Evolutionary conservation across 2,888 invertebrate species (phyloP).

Genomic region (Lycophotia porphyrea): DNA sequence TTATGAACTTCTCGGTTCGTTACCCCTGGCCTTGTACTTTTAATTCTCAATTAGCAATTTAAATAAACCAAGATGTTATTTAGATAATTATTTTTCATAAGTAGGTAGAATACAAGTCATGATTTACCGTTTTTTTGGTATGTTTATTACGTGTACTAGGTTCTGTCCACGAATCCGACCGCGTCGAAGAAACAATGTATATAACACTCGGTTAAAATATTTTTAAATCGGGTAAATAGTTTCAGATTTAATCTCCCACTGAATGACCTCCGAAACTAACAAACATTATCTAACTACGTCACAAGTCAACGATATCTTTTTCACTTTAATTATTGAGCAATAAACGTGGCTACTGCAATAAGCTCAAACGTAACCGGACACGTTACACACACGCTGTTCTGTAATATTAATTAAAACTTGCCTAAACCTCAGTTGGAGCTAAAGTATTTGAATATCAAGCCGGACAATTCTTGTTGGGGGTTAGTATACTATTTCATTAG

Average conservation of each 20-base stretch:
- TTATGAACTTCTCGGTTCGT: neutral
- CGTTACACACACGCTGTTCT: slow-evolving; percentile 3
- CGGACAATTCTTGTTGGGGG: neutral
- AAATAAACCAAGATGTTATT: slow-evolving; percentile 1
- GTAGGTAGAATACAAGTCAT: neutral
- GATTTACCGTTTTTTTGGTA: neutral
- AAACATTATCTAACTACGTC: neutral
- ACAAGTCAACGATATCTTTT: neutral
- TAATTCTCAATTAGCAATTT: slow-evolving; percentile 9
- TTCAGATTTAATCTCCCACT: neutral
- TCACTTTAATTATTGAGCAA: neutral
- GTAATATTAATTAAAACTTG: slow-evolving; percentile 7
- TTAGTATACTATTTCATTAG: neutral
- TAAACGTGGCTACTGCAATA: neutral
- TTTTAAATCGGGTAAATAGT: neutral
- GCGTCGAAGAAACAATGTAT: neutral
- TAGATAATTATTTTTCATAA: neutral
- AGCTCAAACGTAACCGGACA: neutral
- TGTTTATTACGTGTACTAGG: neutral
- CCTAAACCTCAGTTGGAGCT: neutral
- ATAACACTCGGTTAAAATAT: neutral
- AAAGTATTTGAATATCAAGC: neutral
- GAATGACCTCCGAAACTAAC: neutral
- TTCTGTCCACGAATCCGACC: neutral
- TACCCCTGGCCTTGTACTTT: slow-evolving; percentile 14